Conservation (phyloP, 1,140 invertebrate species). For the Aphelenchoides avenae region DNA sequence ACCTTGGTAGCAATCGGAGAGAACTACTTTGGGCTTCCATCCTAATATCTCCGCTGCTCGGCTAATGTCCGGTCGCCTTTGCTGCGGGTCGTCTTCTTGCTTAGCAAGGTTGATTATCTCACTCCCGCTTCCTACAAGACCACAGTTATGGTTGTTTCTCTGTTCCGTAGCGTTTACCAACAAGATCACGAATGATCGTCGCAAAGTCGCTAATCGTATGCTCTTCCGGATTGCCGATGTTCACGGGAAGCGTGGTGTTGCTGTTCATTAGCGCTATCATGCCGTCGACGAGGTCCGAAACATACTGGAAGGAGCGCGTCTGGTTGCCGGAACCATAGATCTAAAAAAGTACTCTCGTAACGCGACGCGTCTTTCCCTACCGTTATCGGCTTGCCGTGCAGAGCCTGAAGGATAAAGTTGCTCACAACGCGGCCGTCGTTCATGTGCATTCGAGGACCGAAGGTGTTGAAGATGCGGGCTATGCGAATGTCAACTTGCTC, state of each 20-base stretch:
- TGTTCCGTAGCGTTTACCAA: constrained; percentile 59
- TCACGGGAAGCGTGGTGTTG: constrained; percentile 86
- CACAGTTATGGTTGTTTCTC: not conserved
- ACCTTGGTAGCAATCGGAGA: constrained; percentile 3
- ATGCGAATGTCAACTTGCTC: constrained; percentile 89
- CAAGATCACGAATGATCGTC: constrained; percentile 74
- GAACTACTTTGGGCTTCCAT: constrained; percentile 83
- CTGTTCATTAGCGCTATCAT: constrained; percentile 85
- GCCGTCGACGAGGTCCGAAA: constrained; percentile 92
- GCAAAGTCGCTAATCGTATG: constrained; percentile 95
- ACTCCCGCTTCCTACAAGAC: constrained; percentile 70
- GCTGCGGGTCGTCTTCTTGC: constrained; percentile 80
- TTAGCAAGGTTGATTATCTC: constrained; percentile 71
- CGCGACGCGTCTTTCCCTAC: constrained; percentile 11
- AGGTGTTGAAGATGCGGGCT: constrained; percentile 97
- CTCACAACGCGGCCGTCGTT: constrained; percentile 97
- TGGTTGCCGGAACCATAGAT: constrained; percentile 86
- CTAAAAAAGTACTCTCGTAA: constrained; percentile 2
- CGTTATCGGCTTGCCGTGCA: constrained; percentile 89
- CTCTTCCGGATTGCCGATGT: constrained; percentile 96
- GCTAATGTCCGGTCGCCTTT: constrained; percentile 83
- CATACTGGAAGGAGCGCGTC: constrained; percentile 95
- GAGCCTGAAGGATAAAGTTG: constrained; percentile 93
- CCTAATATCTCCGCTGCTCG: constrained; percentile 77
- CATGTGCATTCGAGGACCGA: constrained; percentile 98